These are phyloP conservation scores for Ennomos quercinarius DNA, from an alignment of 2,888 invertebrate species.

Conservation along the genomic window DNA sequence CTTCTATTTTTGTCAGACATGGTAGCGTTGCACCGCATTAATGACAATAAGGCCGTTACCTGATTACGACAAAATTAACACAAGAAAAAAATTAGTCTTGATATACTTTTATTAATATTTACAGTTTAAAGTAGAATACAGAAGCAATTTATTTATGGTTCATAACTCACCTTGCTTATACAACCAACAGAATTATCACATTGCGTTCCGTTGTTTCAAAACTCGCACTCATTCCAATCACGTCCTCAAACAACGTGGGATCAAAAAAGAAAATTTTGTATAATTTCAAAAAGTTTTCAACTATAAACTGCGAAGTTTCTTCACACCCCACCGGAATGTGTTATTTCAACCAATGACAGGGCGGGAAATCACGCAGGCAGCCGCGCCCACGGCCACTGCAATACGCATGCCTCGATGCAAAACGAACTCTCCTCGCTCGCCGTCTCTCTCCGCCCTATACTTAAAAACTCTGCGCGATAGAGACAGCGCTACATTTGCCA, in stretches of 20 bases:
- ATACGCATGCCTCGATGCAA: slow-evolving; percentile 77
- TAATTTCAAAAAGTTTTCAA: slow-evolving; percentile 73
- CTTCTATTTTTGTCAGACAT: too few relatives aligned
- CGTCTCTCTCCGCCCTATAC: slow-evolving; percentile 63
- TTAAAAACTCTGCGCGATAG: slow-evolving; percentile 45
- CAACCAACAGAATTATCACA: slow-evolving; percentile 8
- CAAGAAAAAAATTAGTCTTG: too few relatives aligned
- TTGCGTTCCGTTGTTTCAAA: slow-evolving; percentile 19
- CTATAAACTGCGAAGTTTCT: slow-evolving; percentile 72
- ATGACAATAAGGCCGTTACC: too few relatives aligned
- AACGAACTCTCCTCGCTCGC: slow-evolving; percentile 53
- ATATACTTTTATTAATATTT: too few relatives aligned
- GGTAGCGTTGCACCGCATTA: too few relatives aligned
- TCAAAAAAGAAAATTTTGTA: slow-evolving; percentile 53
- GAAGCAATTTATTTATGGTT: not conserved
- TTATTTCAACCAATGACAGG: slow-evolving; percentile 66
- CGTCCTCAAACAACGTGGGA: slow-evolving; percentile 52
- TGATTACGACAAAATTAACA: too few relatives aligned
- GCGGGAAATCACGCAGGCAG: slow-evolving; percentile 61
- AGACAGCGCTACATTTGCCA: slow-evolving; percentile 62
- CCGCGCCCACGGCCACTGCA: slow-evolving; percentile 78
- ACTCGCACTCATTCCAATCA: slow-evolving; percentile 50
- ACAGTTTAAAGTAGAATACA: too few relatives aligned
- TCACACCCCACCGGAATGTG: slow-evolving; percentile 71
- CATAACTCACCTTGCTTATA: slow-evolving; percentile 12